Evolutionary conservation across 2,797 vertebrate species (phyloP).

Genomic region (Chelon labrosus): DNA sequence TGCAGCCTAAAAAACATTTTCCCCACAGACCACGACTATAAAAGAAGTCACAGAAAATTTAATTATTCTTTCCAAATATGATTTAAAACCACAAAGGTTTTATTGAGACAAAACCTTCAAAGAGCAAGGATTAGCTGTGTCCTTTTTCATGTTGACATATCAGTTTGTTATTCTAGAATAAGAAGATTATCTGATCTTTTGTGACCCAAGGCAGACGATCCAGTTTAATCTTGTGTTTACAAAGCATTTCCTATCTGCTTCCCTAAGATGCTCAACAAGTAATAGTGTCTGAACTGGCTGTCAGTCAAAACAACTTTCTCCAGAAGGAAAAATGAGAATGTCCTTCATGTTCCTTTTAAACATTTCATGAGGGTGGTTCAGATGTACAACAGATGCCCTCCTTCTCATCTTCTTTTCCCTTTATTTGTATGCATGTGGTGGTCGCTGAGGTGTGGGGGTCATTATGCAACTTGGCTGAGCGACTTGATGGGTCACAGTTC

Average conservation of each 20-base stretch:
- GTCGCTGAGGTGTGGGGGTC: conserved; percentile 5
- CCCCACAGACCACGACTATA: not conserved
- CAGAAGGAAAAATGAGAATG: not conserved
- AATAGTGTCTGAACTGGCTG: not conserved
- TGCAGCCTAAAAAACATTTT: too few species aligned
- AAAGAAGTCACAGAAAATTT: not conserved
- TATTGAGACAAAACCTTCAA: too few species aligned
- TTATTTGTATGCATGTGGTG: conserved; percentile 32
- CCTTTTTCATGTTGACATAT: not conserved
- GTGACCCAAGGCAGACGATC: conserved; percentile 6
- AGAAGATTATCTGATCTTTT: conserved; percentile 13
- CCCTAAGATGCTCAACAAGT: not conserved
- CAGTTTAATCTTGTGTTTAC: conserved; percentile 45
- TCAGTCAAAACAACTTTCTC: not conserved
- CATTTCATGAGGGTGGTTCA: conserved; percentile 37
- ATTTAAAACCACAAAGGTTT: not conserved
- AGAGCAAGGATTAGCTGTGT: not conserved
- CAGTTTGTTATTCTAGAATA: conserved; percentile 11
- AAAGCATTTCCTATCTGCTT: conserved; percentile 35
- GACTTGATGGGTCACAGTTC: conserved; percentile 64
- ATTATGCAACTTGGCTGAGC: conserved; percentile 27
- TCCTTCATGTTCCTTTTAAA: conserved; percentile 24
- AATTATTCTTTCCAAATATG: too few species aligned
- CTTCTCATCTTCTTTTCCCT: conserved; percentile 10
- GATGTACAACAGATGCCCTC: conserved; percentile 39